Conservation (phyloP, 30 jellyfish, hydroid and myxozoan species). For the Catostylus mosaicus region DNA sequence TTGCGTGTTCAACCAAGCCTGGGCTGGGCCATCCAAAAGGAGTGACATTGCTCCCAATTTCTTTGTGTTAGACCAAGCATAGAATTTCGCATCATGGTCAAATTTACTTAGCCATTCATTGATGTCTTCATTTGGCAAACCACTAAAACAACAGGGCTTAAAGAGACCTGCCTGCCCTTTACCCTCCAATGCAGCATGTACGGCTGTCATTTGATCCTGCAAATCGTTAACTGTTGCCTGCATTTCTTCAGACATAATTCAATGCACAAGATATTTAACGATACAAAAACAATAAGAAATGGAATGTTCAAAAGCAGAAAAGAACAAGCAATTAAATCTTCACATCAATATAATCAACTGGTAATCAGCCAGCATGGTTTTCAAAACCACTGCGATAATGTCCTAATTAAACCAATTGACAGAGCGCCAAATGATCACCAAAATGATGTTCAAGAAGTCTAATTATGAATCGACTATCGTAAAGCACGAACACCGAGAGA, state of each 20-base stretch:
- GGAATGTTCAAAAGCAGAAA: too few species aligned
- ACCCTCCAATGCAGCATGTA: conserved; percentile 51
- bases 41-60: conserved; percentile 20
- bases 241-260: conserved; percentile 27
- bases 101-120: conserved; percentile 18
- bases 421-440: too few species aligned
- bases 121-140: conserved; percentile 24
- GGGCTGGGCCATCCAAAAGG: conserved; percentile 40
- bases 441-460: too few species aligned
- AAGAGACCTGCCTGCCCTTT: conserved; percentile 43
- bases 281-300: background rate
- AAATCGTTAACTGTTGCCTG: conserved; percentile 36
- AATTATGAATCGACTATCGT: too few species aligned
- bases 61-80: conserved; percentile 17
- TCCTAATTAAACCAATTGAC: too few species aligned
- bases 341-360: too few species aligned
- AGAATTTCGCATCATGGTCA: conserved; percentile 6
- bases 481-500: too few species aligned
- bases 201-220: conserved; percentile 30
- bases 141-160: conserved; percentile 35
- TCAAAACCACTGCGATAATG: too few species aligned
- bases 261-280: background rate
- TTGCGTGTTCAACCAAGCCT: conserved; percentile 26
- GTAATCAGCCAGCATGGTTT: too few species aligned
- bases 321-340: too few species aligned